A percentile compares a stretch with the other conserved stretches of the same genome.
phyloP scores from a whole-genome alignment of 2,797 vertebrate species.

The Chiroxiphia lanceolata region DNA sequence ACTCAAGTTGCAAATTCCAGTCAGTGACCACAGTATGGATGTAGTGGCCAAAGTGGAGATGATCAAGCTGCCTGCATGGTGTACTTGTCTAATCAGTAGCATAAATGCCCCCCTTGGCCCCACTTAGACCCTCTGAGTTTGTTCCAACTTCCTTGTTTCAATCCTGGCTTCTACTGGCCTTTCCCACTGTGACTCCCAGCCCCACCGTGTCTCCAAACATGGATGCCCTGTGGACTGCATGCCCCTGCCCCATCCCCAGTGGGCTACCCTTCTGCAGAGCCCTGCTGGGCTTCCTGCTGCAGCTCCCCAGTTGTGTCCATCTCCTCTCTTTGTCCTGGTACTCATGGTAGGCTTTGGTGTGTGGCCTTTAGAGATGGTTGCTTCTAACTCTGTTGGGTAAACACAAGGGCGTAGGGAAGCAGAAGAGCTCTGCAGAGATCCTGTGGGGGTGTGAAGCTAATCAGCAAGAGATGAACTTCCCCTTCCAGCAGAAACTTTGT shows the following conservation, averaged over 20 bases:
- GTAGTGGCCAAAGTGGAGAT: neutral
- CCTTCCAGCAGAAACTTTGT: neutral
- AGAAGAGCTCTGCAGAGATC: neutral
- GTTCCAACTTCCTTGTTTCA: neutral
- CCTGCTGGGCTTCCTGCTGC: neutral
- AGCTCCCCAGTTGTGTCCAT: fast-evolving
- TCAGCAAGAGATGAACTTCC: neutral
- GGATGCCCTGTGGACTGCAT: neutral
- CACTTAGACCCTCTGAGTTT: neutral
- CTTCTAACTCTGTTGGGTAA: neutral
- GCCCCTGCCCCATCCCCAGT: neutral
- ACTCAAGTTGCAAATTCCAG: neutral
- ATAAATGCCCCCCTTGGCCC: neutral
- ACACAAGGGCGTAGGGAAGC: neutral
- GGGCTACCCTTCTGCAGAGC: neutral
- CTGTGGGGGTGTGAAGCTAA: neutral
- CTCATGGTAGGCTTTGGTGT: neutral
- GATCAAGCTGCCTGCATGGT: fast-evolving
- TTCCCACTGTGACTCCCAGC: neutral
- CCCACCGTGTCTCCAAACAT: neutral
- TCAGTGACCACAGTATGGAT: neutral
- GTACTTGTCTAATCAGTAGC: neutral
- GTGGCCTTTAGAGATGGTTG: neutral
- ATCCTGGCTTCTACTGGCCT: neutral
- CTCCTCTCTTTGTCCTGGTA: neutral